These are phyloP conservation scores for Chlorops oryzae DNA, from an alignment of 1,140 invertebrate genomes.

Conservation along the genomic window DNA sequence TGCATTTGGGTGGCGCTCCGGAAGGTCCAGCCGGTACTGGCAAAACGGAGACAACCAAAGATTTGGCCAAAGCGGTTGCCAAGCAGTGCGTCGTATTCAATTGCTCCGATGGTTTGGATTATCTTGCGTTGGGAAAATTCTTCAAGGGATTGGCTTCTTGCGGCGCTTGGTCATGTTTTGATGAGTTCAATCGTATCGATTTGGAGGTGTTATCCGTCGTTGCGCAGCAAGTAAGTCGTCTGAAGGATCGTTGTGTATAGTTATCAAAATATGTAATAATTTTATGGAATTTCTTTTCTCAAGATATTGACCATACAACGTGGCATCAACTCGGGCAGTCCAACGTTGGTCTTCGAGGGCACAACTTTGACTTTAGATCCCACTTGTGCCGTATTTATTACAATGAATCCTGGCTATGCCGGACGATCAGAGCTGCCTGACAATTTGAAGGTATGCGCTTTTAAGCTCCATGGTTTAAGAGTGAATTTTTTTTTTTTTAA, in stretches of 20 bases:
- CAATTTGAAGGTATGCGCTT: slow-evolving; percentile 72
- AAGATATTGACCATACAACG: slow-evolving; percentile 69
- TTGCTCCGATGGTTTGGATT: slow-evolving; percentile 89
- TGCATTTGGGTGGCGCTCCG: slow-evolving; percentile 80
- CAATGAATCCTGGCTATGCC: slow-evolving; percentile 94
- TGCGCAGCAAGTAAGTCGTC: slow-evolving; percentile 61
- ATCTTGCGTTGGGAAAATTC: slow-evolving; percentile 90
- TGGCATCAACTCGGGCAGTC: slow-evolving; percentile 68
- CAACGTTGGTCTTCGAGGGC: slow-evolving; percentile 80
- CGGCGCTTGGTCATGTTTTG: slow-evolving; percentile 96
- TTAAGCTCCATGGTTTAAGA: not conserved
- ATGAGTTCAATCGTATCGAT: slow-evolving; percentile 87
- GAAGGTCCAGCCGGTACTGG: slow-evolving; percentile 94
- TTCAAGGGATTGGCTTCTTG: slow-evolving; percentile 94
- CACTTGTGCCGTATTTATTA: slow-evolving; percentile 92
- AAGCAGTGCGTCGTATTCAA: slow-evolving; percentile 97
- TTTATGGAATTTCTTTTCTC: not conserved
- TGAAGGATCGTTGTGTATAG: too few species aligned
- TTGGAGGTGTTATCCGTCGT: slow-evolving; percentile 87
- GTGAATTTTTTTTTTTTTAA: not conserved
- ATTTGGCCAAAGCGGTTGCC: slow-evolving; percentile 91
- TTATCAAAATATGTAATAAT: not conserved
- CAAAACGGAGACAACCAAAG: slow-evolving; percentile 95
- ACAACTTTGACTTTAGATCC: slow-evolving; percentile 80
- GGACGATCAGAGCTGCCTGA: slow-evolving; percentile 86